Evolutionary conservation across 2,113 vertebrate species (phyloP).

Genomic region (Piprites chloris): DNA sequence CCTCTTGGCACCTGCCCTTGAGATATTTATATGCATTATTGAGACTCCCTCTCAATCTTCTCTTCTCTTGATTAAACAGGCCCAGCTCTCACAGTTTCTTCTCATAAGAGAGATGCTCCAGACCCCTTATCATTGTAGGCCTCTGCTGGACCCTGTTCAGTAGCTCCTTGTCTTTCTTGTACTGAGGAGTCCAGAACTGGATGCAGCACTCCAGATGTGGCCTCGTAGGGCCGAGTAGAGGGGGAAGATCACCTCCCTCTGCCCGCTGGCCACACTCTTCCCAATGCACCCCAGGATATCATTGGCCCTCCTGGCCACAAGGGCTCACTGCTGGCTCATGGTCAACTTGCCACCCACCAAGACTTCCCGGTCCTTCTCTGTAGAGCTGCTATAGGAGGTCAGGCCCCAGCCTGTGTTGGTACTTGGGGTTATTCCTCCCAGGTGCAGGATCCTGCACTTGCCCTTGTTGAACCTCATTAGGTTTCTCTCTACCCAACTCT

Average conservation of each 20-base stretch:
- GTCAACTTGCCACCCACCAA: neutral
- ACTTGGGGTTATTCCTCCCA: neutral
- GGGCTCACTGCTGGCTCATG: neutral
- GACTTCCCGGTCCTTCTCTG: neutral
- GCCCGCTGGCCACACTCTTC: neutral
- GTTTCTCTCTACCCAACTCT: neutral
- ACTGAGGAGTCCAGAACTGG: neutral
- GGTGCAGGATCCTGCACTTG: neutral
- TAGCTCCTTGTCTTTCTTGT: neutral
- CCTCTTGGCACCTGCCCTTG: neutral
- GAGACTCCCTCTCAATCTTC: neutral
- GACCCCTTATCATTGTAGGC: neutral
- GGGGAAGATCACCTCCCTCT: neutral
- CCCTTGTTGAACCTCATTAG: neutral
- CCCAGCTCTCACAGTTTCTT: neutral
- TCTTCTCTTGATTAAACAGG: neutral
- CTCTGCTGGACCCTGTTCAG: neutral
- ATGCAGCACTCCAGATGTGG: neutral
- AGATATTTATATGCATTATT: neutral
- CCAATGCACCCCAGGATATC: neutral
- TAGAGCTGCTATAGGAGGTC: neutral
- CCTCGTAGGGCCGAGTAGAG: neutral
- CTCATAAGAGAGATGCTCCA: neutral
- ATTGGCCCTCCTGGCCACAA: neutral
- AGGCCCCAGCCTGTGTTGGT: neutral